Percentiles rank a stretch among this genome's conserved stretches.
Conservation (phyloP, 2,888 invertebrate genomes). For the Pediacus dermestoides region DNA sequence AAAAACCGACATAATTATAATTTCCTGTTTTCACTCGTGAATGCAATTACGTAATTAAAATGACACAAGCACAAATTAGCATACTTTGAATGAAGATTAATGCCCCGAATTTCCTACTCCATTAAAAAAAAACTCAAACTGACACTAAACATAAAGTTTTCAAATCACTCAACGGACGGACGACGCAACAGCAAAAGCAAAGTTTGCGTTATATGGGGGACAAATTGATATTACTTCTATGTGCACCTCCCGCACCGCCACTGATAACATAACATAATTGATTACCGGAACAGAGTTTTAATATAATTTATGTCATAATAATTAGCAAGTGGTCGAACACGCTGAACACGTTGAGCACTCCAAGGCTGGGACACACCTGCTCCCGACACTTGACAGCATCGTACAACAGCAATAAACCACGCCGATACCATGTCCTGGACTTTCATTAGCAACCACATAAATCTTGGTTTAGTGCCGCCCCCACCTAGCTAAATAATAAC, state of each 20-base stretch:
- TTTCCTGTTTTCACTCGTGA: constrained; percentile 21
- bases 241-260: no score
- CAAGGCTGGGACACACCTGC: constrained; percentile 37
- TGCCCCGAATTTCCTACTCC: no score
- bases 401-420: constrained; percentile 26
- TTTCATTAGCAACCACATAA: constrained; percentile 34
- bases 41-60: constrained; percentile 31
- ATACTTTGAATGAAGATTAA: constrained; percentile 31
- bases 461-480: constrained; percentile 29
- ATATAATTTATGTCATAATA: constrained; percentile 48
- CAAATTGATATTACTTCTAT: no score
- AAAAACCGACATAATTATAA: constrained; percentile 20
- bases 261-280: constrained; percentile 47
- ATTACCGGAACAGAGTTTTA: constrained; percentile 44
- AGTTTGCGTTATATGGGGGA: no score
- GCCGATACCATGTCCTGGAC: constrained; percentile 23
- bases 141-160: constrained; percentile 18
- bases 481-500: no score
- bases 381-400: constrained; percentile 37
- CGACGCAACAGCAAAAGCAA: constrained; percentile 28
- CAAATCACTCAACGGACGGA: constrained; percentile 20
- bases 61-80: constrained; percentile 25
- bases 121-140: no score
- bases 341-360: constrained; percentile 31
- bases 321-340: constrained; percentile 43